Base-by-base conservation (phyloP, 2,113 vertebrate genomes). In the Periophthalmodon schlosseri region DNA sequence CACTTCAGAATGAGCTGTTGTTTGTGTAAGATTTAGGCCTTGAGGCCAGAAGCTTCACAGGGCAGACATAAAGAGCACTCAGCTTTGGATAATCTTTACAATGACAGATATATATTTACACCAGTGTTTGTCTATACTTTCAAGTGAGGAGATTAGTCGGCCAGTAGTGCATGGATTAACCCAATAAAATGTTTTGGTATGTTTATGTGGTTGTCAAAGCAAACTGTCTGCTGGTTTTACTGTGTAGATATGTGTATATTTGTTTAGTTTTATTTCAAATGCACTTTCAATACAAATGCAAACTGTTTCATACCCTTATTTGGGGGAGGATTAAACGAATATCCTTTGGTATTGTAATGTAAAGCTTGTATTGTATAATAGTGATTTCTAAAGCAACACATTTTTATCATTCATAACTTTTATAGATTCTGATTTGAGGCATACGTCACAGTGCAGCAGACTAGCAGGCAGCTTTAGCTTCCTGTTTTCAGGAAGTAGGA, bases 11-110 rank as follows among this genome's bases (percentile, higher is more conserved):
- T 60, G 73, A 54, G 56, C 56, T 7, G 54, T 44, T 39, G 39
- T 72, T 57, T 11, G 36, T n/a, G 54, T 34, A 76, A 52, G 39
- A 6, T 24, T 5, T 28, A 13, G 12, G 14, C 68, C 68, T 67
- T 18, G 14, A 80, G 70, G 54, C 77, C 65, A 8, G 34, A 75
- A 6, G 50, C 66, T 52, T 33, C 71, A 63, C 20, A 12, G 2
- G 20, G 21, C 21, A 49, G 13, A 68, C 61, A 71, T 71, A 74
- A 65, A 72, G 28, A 44, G 73, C 44, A 76, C 67, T 75, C 73
- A 81, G 24, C 70, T 72, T 54, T 57, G 68, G 69, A 71, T 78
- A 82, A 82, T 86, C 83, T 81, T 63, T 84, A 64, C 56, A 18
- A 24, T 71, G 0, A 36, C 71, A 70, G 56, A 71, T 73, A n/a